Conservation (phyloP, 2,888 invertebrate genomes). For the Nasonia oneida region DNA sequence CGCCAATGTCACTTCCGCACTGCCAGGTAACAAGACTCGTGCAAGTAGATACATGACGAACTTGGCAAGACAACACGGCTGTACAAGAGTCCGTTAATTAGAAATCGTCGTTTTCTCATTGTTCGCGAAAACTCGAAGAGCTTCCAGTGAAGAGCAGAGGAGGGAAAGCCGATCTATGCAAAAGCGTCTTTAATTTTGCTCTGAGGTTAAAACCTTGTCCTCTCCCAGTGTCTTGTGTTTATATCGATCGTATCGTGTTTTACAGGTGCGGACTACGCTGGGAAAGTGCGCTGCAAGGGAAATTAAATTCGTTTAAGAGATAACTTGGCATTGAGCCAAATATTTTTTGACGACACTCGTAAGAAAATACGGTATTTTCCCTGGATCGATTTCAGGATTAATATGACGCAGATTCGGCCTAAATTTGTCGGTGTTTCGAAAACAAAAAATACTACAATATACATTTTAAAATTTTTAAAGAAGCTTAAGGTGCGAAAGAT, state of each 20-base stretch:
- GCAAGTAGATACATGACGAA: not conserved
- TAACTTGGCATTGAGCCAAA: constrained; percentile 43
- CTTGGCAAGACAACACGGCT: not conserved
- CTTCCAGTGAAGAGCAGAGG: not conserved
- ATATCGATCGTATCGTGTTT: constrained; percentile 23
- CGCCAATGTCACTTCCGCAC: not conserved
- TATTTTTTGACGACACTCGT: not conserved
- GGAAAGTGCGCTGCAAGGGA: not conserved
- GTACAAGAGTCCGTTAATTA: not conserved
- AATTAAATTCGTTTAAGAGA: constrained; percentile 33
- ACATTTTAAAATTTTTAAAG: no score
- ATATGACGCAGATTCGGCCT: no score
- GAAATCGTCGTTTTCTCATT: constrained; percentile 3
- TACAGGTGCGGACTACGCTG: constrained; percentile 13
- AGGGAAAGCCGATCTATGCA: not conserved
- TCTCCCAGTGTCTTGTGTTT: not conserved
- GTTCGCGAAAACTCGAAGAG: not conserved
- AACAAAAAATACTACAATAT: no score
- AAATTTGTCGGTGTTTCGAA: no score
- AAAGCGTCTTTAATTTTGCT: not conserved
- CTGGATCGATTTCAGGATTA: not conserved
- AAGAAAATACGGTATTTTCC: not conserved
- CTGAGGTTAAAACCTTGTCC: constrained; percentile 38
- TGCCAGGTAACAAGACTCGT: not conserved
- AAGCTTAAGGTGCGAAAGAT: not conserved